phyloP scores from a whole-genome alignment of 2,888 invertebrate genomes.

The Eustalomyia histrio region DNA sequence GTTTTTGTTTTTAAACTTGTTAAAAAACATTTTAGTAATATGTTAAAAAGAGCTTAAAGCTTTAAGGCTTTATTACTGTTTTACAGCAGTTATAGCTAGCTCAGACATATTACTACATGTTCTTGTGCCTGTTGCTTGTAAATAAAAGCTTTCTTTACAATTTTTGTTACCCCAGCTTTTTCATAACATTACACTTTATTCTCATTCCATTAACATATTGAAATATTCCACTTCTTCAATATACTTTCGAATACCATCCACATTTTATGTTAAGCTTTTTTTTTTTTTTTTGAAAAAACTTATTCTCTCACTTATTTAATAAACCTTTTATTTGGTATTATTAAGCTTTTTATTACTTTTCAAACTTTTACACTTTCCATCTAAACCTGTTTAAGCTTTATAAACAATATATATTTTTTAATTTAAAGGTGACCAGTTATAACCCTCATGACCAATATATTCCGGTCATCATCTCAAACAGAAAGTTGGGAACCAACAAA shows the following conservation, averaged over 20 bases:
- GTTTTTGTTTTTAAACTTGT: not conserved
- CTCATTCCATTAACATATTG: not conserved
- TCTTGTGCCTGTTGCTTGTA: slow-evolving; percentile 5
- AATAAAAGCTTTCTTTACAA: not conserved
- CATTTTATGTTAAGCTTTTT: not conserved
- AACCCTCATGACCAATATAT: too few species aligned
- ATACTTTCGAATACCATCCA: not conserved
- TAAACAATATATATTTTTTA: too few species aligned
- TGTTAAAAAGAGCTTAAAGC: not conserved
- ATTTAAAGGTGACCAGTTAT: too few species aligned
- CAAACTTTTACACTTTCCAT: too few species aligned
- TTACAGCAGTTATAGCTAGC: not conserved
- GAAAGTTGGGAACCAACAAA: too few species aligned
- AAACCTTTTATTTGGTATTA: too few species aligned
- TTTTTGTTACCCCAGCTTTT: not conserved
- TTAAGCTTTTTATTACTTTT: too few species aligned
- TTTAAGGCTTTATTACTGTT: not conserved
- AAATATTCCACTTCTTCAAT: not conserved
- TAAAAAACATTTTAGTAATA: not conserved
- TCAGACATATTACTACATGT: not conserved
- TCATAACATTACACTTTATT: not conserved
- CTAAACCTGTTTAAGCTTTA: too few species aligned
- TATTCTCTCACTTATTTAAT: too few species aligned
- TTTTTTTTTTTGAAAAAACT: too few species aligned
- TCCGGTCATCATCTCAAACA: too few species aligned